These are phyloP conservation scores for Drosophila teissieri DNA, from an alignment of 1,140 invertebrate genomes.

Conservation along the genomic window DNA sequence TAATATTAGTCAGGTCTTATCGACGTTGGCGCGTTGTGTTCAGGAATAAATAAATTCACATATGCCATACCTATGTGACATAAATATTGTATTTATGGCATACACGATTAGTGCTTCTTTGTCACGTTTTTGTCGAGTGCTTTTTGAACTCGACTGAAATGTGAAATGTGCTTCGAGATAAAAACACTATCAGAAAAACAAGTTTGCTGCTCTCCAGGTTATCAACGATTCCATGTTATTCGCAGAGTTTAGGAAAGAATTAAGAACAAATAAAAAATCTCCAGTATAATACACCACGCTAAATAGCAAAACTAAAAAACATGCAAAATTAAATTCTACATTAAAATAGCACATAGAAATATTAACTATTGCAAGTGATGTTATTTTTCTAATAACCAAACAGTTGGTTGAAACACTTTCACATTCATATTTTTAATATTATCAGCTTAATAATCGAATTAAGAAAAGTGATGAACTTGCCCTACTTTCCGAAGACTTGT, in stretches of 20 bases:
- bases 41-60: slow-evolving; percentile 11
- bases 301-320: too few species aligned
- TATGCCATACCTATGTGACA: slow-evolving; percentile 6
- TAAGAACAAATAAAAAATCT: background rate
- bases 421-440: background rate
- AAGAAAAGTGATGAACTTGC: background rate
- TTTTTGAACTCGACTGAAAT: slow-evolving; percentile 25
- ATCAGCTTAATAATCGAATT: background rate
- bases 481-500: background rate
- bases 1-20: slow-evolving; percentile 46
- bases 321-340: too few species aligned
- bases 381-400: background rate
- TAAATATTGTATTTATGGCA: slow-evolving; percentile 25
- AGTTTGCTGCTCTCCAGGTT: background rate
- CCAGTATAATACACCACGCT: too few species aligned
- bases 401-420: background rate
- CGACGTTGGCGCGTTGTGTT: slow-evolving; percentile 6
- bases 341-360: too few species aligned
- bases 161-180: slow-evolving; percentile 2
- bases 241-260: background rate
- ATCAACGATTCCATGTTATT: background rate
- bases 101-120: slow-evolving; percentile 36
- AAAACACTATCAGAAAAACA: slow-evolving; percentile 8
- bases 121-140: slow-evolving; percentile 66
- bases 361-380: background rate